Evolutionary conservation across 2,113 vertebrate genomes (phyloP).

Genomic region (Pampusana beccarii): DNA sequence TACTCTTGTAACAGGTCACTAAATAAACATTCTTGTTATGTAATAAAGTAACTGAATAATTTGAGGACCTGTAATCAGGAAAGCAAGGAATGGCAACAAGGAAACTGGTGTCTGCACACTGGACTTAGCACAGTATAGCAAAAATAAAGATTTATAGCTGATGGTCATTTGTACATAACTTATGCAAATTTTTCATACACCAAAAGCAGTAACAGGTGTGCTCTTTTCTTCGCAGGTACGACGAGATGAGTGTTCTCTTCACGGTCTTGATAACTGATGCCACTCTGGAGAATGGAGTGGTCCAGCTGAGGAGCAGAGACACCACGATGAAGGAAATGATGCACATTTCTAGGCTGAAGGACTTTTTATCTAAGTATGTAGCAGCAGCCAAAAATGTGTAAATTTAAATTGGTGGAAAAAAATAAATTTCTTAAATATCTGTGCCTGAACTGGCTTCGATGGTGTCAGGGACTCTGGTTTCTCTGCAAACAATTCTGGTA

Average conservation of each 20-base stretch:
- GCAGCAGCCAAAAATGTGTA: constrained; percentile 77
- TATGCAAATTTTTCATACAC: background rate
- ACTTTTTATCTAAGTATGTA: constrained; percentile 87
- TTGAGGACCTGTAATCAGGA: background rate
- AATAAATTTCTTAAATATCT: constrained; percentile 19
- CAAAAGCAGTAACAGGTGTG: background rate
- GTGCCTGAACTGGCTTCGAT: background rate
- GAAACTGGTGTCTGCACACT: background rate
- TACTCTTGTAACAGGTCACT: background rate
- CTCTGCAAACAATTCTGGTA: background rate
- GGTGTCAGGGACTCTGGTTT: background rate
- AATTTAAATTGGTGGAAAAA: constrained; percentile 57
- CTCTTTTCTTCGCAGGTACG: constrained; percentile 82
- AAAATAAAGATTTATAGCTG: background rate
- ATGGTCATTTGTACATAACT: background rate
- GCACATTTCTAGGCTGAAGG: constrained; percentile 90
- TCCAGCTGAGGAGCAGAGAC: constrained; percentile 90
- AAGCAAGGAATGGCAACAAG: background rate
- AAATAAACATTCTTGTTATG: background rate
- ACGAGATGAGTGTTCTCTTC: constrained; percentile 96
- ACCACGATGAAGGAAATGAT: constrained; percentile 93
- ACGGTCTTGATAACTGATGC: constrained; percentile 82
- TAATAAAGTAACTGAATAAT: background rate
- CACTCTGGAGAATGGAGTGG: constrained; percentile 89
- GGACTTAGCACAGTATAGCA: background rate